These are phyloP conservation scores for Microcaecilia unicolor DNA, from an alignment of 2,797 vertebrate genomes.

Conservation along the genomic window DNA sequence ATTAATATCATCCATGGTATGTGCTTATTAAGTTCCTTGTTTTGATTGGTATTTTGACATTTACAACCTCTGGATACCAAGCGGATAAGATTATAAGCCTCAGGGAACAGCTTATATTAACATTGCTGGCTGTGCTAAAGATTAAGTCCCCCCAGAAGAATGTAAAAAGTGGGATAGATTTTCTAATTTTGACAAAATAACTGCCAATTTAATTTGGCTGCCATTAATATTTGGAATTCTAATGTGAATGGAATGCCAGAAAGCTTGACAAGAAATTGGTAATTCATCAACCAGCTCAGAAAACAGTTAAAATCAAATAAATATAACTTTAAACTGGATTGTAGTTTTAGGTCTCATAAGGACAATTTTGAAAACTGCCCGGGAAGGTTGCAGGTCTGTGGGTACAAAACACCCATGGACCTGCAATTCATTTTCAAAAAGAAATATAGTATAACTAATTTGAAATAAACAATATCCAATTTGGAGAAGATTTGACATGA, in stretches of 20 bases:
- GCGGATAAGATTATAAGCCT: conserved; percentile 11
- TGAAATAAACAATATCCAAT: too few species aligned
- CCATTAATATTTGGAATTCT: conserved; percentile 1
- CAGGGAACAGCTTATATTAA: conserved; percentile 1
- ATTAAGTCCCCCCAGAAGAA: conserved; percentile 2
- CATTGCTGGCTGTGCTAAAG: neutral
- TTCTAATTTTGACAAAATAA: conserved; percentile 7
- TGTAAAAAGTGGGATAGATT: neutral
- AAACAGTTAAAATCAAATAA: neutral
- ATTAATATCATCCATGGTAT: conserved; percentile 7
- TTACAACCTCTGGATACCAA: conserved; percentile 14
- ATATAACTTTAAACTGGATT: neutral
- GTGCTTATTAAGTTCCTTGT: conserved; percentile 23
- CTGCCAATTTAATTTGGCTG: conserved; percentile 13
- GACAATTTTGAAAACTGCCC: too few species aligned
- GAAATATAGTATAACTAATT: too few species aligned
- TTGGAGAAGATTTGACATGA: too few species aligned
- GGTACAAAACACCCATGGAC: too few species aligned
- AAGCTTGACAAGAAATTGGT: conserved; percentile 12
- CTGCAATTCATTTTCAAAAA: too few species aligned
- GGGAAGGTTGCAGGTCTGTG: too few species aligned
- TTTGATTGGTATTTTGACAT: conserved; percentile 22
- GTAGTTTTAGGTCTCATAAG: too few species aligned
- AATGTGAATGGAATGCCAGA: conserved; percentile 14
- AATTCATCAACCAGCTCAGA: neutral